Evolutionary conservation across 2,888 invertebrate genomes (phyloP).

Genomic region (Pecten maximus): DNA sequence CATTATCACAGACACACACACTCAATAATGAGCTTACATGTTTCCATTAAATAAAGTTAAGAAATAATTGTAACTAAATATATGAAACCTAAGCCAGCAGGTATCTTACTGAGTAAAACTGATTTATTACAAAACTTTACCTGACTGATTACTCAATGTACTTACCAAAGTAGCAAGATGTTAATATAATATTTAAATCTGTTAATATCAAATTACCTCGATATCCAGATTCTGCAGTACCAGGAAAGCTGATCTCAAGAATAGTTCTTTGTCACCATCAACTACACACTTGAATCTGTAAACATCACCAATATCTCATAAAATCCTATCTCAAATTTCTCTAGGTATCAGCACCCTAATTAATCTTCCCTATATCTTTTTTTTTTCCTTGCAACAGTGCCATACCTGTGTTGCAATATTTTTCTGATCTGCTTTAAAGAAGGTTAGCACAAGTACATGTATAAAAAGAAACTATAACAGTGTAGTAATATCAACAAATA

Average conservation of each 20-base stretch:
- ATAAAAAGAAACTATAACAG: too few relatives aligned
- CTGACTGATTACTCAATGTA: too few relatives aligned
- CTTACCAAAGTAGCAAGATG: too few relatives aligned
- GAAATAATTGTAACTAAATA: too few relatives aligned
- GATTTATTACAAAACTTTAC: too few relatives aligned
- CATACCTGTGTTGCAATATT: not conserved
- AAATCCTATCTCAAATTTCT: not conserved
- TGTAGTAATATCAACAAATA: not conserved
- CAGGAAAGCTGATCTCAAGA: conserved; percentile 36
- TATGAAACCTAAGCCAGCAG: too few relatives aligned
- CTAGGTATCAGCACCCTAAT: not conserved
- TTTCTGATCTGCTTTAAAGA: not conserved
- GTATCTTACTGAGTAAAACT: too few relatives aligned
- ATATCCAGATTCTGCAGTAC: conserved; percentile 44
- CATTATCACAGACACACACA: too few relatives aligned
- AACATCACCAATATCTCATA: not conserved
- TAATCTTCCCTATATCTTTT: not conserved
- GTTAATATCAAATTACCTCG: conserved; percentile 43
- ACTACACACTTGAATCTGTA: conserved; percentile 45
- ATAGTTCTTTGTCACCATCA: conserved; percentile 24
- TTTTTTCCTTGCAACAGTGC: not conserved
- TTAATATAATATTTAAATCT: too few relatives aligned
- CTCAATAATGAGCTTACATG: too few relatives aligned
- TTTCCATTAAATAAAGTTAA: too few relatives aligned
- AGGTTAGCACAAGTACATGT: not conserved